Evolutionary conservation across 1,140 invertebrate genomes (phyloP), one percentile per base, ranked within the genome.

Genomic region (Aphelenchoides fujianensis): DNA sequence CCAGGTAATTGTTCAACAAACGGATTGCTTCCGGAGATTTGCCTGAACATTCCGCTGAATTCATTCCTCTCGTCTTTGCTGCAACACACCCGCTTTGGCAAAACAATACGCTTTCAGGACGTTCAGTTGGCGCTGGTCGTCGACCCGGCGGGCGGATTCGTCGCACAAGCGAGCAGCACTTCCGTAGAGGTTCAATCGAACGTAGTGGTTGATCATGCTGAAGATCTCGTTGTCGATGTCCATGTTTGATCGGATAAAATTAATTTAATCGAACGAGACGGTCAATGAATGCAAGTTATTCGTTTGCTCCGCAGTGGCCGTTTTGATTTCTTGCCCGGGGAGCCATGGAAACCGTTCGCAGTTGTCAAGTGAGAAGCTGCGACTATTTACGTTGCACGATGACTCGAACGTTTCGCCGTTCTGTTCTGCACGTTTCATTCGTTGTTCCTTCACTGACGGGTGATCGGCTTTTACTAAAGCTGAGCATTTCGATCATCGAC

Each of bases 21-120:
- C 76, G 68, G 30, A 78, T 78, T 2, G 71, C 76, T 7, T 80
- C 78, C 27, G 76, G 12, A 5, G 74, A 2, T 64, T 70, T 75
- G 9, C 79, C 76, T 79, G 27, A 54, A 78, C 37, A 2, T 23
- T 5, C 0, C 31, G 9, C 31, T 0, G n/a, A 31, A 27, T 3
- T 7, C 36, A 63, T 16, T 36, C 5, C 3, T 3, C 16, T 28
- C 12, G 23, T 5, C 5, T 5, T 19, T 7, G 7, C 5, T 30
- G 7, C 55, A 7, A 59, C 30, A 36, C 12, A 74, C 73, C 74
- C 3, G 73, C 9, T 35, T 77, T 74, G 1, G 36, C 32, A 52
- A 67, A 27, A 27, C 75, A 78, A 63, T 70, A 76, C 2, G 74
- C 75, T 41, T 59, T 76, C 54, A 78, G 35, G 61, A 74, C 55